phyloP scores from a whole-genome alignment of 2,888 invertebrate species.

The Ornithoptera priamus region DNA sequence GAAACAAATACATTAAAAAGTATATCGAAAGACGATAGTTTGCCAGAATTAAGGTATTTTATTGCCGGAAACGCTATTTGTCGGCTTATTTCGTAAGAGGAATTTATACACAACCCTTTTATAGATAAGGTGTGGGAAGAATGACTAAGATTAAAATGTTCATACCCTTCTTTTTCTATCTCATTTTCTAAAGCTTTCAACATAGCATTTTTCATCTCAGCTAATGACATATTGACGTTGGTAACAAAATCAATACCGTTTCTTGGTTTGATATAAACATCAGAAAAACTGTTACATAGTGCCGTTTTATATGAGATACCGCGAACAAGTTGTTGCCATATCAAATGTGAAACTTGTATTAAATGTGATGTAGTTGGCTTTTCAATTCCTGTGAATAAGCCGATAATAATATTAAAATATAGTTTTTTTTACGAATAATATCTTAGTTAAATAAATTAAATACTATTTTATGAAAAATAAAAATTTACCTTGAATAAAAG shows the following conservation, averaged over 20 bases:
- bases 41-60: constrained; percentile 39
- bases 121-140: constrained; percentile 59
- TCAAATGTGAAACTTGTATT: constrained; percentile 82
- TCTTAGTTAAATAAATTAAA: background rate
- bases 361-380: constrained; percentile 83
- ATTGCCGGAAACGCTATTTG: constrained; percentile 74
- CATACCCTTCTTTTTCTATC: constrained; percentile 39
- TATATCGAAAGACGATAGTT: constrained; percentile 33
- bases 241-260: constrained; percentile 64
- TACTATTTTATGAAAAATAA: background rate
- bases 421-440: background rate
- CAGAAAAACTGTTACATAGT: constrained; percentile 79
- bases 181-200: constrained; percentile 52
- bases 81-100: constrained; percentile 72
- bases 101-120: constrained; percentile 74
- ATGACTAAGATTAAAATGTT: constrained; percentile 33
- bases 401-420: background rate
- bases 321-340: constrained; percentile 82
- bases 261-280: constrained; percentile 83
- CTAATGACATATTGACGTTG: constrained; percentile 61
- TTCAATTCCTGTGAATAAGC: constrained; percentile 73
- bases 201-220: constrained; percentile 73
- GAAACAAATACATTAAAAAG: constrained; percentile 50
- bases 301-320: constrained; percentile 80
- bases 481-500: constrained; percentile 66